Evolutionary conservation across 2,113 vertebrate genomes (phyloP).

Genomic region (Rhinichthys klamathensis): DNA sequence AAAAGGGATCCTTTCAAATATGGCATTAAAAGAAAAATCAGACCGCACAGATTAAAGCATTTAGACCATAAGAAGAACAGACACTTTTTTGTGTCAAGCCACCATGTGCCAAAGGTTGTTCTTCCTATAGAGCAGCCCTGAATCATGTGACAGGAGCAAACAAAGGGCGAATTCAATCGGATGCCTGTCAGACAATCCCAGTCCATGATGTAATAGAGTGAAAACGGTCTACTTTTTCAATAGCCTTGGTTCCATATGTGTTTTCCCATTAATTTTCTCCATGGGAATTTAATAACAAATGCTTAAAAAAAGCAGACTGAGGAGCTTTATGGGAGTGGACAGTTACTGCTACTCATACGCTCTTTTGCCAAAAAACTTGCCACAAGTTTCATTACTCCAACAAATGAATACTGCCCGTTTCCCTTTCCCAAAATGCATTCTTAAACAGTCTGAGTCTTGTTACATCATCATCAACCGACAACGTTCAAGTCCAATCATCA

Average conservation of each 20-base stretch:
- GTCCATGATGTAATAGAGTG: constrained; percentile 33
- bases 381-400: neutral
- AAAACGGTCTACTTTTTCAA: constrained; percentile 9
- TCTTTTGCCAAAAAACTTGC: neutral
- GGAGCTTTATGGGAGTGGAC: neutral
- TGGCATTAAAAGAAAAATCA: neutral
- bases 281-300: neutral
- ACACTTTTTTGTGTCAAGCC: constrained; percentile 40
- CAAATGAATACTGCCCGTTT: too few species aligned
- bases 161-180: constrained; percentile 50
- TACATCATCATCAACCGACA: too few species aligned
- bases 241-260: neutral
- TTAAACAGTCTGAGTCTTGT: too few species aligned
- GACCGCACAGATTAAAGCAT: constrained; percentile 26
- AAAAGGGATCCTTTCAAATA: constrained; percentile 25
- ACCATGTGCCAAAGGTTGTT: constrained; percentile 41
- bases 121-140: constrained; percentile 27
- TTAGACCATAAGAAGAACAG: constrained; percentile 44
- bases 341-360: neutral
- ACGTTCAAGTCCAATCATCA: too few species aligned
- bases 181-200: constrained; percentile 11
- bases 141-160: constrained; percentile 49
- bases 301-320: neutral
- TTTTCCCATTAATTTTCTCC: constrained; percentile 4
- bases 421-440: too few species aligned